Percentiles rank a stretch among this genome's conserved stretches.
These are phyloP conservation scores for Vidua macroura DNA, from an alignment of 2,113 vertebrate species.

Conservation along the genomic window DNA sequence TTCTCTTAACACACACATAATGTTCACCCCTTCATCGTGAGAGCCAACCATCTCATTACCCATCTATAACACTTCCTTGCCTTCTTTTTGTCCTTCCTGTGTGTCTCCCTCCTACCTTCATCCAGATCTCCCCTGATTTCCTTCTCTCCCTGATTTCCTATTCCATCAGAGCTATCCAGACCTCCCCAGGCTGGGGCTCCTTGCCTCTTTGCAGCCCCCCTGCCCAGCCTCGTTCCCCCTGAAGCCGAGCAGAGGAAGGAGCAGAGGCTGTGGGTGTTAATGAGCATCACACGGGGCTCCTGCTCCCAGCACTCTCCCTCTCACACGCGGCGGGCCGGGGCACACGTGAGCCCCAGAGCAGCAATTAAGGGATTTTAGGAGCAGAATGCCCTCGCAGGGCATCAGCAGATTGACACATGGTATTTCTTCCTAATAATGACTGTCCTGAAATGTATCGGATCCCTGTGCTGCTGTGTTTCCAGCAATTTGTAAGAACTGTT, in stretches of 20 bases:
- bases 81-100: background rate
- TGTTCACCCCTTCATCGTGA: background rate
- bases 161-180: background rate
- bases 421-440: conserved; percentile 27
- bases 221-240: background rate
- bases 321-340: background rate
- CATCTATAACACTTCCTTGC: background rate
- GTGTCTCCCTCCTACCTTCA: background rate
- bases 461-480: background rate
- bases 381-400: conserved; percentile 1
- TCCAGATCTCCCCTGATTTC: background rate
- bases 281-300: background rate
- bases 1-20: background rate
- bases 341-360: background rate
- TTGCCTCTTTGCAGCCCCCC: background rate
- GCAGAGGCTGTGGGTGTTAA: background rate
- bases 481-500: conserved; percentile 41
- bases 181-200: background rate
- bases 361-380: conserved; percentile 51
- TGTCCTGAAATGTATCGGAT: background rate
- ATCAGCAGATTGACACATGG: conserved; percentile 50
- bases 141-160: background rate
- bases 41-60: background rate
- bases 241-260: background rate
- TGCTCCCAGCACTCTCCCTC: background rate